These are phyloP conservation scores for Barnardius zonarius DNA, from an alignment of 2,113 vertebrate genomes.

Conservation along the genomic window DNA sequence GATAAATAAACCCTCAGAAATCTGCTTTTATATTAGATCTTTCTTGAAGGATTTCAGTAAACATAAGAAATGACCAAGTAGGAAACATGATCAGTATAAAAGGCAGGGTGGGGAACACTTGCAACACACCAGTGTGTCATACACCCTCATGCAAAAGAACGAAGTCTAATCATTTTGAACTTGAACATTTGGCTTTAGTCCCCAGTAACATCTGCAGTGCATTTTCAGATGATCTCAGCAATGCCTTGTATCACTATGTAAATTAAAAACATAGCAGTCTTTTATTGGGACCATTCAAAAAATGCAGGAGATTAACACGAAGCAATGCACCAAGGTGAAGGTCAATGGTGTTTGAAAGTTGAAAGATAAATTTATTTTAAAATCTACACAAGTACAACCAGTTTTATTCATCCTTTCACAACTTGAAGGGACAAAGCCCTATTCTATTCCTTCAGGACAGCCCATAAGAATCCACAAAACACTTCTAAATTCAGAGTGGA, in stretches of 20 bases:
- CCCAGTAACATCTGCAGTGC: slow-evolving; percentile 60
- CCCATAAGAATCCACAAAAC: neutral
- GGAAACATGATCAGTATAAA: neutral
- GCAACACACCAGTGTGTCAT: slow-evolving; percentile 24
- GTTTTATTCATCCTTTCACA: neutral
- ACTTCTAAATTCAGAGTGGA: neutral
- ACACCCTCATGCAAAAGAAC: neutral
- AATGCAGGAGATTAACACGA: neutral
- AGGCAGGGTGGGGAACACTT: slow-evolving; percentile 9
- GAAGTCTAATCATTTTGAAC: slow-evolving; percentile 39
- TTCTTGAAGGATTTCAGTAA: neutral
- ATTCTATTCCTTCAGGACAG: neutral
- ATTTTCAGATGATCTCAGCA: slow-evolving; percentile 57
- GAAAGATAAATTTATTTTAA: neutral
- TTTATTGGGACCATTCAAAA: slow-evolving; percentile 24
- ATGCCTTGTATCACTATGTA: slow-evolving; percentile 2
- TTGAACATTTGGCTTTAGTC: slow-evolving; percentile 13
- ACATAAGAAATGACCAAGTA: neutral
- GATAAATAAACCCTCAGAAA: neutral
- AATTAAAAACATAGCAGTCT: neutral
- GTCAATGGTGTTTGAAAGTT: neutral
- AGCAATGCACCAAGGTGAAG: neutral
- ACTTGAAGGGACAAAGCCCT: neutral
- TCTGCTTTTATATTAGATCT: neutral
- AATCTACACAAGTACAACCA: neutral